Evolutionary conservation across 2,888 invertebrate genomes (phyloP).

Genomic region (Hermodice carunculata): DNA sequence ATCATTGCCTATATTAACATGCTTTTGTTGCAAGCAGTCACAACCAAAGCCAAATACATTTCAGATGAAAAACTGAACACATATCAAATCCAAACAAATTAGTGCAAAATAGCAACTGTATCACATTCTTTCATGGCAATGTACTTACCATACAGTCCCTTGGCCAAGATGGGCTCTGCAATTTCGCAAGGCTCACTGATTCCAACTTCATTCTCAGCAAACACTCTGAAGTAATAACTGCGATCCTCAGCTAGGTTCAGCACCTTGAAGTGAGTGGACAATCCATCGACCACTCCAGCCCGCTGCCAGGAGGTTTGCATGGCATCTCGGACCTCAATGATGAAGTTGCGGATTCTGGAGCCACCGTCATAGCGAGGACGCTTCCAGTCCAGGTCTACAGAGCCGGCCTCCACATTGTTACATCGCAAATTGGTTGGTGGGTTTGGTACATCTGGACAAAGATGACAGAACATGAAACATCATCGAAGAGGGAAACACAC

Average conservation of each 20-base stretch:
- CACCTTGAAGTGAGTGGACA: conserved; percentile 46
- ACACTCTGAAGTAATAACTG: conserved; percentile 88
- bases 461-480: too few species aligned
- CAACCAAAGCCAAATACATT: too few species aligned
- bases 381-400: conserved; percentile 75
- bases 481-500: too few species aligned
- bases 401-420: conserved; percentile 63
- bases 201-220: conserved; percentile 88
- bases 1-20: too few species aligned
- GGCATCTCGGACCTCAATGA: conserved; percentile 44
- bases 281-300: conserved; percentile 48
- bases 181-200: conserved; percentile 86
- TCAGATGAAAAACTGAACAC: not conserved
- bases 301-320: conserved; percentile 44
- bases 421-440: conserved; percentile 63
- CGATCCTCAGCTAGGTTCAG: conserved; percentile 80
- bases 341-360: conserved; percentile 74
- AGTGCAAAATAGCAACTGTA: not conserved
- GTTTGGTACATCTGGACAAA: conserved; percentile 58
- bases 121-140: not conserved
- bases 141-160: conserved; percentile 58
- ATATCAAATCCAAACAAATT: not conserved
- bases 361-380: conserved; percentile 87
- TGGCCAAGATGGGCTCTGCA: conserved; percentile 79
- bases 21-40: too few species aligned